Evolutionary conservation across 2,113 vertebrate genomes (phyloP).

Genomic region (Leucopsar rothschildi): DNA sequence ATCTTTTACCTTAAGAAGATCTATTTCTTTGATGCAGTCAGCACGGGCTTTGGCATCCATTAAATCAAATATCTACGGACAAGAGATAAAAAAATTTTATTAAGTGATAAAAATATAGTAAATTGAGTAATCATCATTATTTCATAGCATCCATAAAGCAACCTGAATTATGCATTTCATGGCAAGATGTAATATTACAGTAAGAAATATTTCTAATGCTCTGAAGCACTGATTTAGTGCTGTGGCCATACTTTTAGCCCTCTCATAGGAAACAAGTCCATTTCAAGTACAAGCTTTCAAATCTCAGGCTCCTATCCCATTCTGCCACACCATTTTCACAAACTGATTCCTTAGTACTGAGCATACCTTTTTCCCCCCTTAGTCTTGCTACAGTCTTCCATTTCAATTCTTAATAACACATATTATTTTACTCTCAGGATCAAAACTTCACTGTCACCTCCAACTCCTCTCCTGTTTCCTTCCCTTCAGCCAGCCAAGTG

Average conservation of each 20-base stretch:
- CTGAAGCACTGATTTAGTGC: background rate
- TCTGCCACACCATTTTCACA: background rate
- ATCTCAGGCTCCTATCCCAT: background rate
- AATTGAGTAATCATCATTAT: background rate
- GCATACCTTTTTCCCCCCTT: background rate
- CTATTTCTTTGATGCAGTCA: slow-evolving; percentile 99
- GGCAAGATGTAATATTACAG: background rate
- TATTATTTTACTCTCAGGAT: background rate
- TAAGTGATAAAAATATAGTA: background rate
- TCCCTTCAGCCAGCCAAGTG: background rate
- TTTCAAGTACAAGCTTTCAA: background rate
- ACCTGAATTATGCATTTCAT: background rate
- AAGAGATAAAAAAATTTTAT: slow-evolving; percentile 47
- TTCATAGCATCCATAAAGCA: background rate
- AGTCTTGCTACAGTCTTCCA: background rate
- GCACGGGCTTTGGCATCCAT: slow-evolving; percentile 99
- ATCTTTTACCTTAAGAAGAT: slow-evolving; percentile 96
- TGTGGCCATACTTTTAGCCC: background rate
- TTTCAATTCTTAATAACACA: background rate
- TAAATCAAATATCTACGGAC: slow-evolving; percentile 96
- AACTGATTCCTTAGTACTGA: background rate
- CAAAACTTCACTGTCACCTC: background rate
- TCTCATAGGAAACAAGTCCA: background rate
- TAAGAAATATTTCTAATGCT: background rate
- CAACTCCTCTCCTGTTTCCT: background rate